Base-by-base conservation (phyloP, 2,797 vertebrate genomes). In the Furcifer pardalis region DNA sequence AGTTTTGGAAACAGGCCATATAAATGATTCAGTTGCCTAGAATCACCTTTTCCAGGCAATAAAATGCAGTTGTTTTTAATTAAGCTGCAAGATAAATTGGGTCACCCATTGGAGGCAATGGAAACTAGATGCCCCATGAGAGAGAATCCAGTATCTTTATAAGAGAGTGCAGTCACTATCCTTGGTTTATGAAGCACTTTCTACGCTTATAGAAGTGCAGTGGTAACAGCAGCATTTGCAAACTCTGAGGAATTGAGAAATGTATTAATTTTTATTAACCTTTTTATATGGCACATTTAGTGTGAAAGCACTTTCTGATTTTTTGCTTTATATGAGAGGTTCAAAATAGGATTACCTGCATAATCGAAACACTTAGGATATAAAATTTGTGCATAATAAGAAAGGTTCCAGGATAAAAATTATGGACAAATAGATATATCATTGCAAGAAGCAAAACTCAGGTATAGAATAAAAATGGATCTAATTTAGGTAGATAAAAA, bases 201-300 rank as follows among this genome's bases (percentile, higher is more conserved):
- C 17, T 15, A 44, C 42, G 23, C 52, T 44, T 40, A 59, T n/a
- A 21, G 49, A 82, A 62, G 44, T 32, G 37, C 40, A 44, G 62
- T 30, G 60, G 69, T n/a, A 73, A 32, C 19, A 13, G 19, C 37
- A 73, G 68, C 68, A 73, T 62, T 73, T 74, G 69, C 40, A 60
- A 56, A 40, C 69, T 73, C 80, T 62, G 56, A 44, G 80, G 56
- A 72, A 62, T 32, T 62, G 40, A 40, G 44, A 60, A 68, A 73
- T 82, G 46, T 69, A 82, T 62, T 82, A 62, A n/a, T 73, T 73
- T 79, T 44, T 74, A 73, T 82, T 82, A 82, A 74, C 74, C 56
- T 62, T 73, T 60, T 32, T 56, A 60, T 63, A 46, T 42, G 46
- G 40, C 40, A 63, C 69, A 73, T 82, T 60, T n/a, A 72, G 32